phyloP scores from a whole-genome alignment of 2,888 invertebrate genomes.

The Heliothis peltigera region DNA sequence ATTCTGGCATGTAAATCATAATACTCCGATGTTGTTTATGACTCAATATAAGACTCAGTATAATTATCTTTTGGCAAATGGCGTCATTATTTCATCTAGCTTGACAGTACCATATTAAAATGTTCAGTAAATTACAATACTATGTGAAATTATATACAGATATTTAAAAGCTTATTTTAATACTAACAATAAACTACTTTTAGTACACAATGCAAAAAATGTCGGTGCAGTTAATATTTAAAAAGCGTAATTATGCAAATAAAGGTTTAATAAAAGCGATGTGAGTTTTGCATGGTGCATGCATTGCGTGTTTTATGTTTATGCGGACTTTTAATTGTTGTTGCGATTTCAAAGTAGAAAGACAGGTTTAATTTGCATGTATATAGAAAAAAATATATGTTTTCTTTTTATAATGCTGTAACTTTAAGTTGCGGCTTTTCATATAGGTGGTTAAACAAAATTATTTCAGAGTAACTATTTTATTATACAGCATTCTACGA shows the following conservation, averaged over 20 bases:
- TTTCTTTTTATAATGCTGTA: too few species aligned
- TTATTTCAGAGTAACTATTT: not conserved
- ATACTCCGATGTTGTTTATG: not conserved
- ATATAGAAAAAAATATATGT: too few species aligned
- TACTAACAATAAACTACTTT: too few species aligned
- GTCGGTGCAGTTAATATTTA: conserved; percentile 23
- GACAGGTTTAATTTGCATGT: not conserved
- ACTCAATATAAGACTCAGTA: not conserved
- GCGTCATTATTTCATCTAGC: not conserved
- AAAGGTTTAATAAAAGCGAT: conserved; percentile 26
- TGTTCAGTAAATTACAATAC: too few species aligned
- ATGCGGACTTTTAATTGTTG: conserved; percentile 5
- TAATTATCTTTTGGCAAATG: not conserved
- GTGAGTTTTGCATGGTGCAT: conserved; percentile 39
- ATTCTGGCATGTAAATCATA: too few species aligned
- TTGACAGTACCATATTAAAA: not conserved
- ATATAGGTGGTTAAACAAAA: not conserved
- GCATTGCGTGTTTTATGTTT: conserved; percentile 37
- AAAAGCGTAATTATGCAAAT: conserved; percentile 57
- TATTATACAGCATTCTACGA: not conserved
- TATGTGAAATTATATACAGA: too few species aligned
- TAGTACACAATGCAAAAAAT: conserved; percentile 15
- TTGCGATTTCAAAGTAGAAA: conserved; percentile 10
- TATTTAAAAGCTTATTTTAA: not conserved
- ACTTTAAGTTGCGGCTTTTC: too few species aligned